These are phyloP conservation scores for Stenchaetothrips biformis DNA, from an alignment of 2,888 invertebrate species.

Conservation along the genomic window DNA sequence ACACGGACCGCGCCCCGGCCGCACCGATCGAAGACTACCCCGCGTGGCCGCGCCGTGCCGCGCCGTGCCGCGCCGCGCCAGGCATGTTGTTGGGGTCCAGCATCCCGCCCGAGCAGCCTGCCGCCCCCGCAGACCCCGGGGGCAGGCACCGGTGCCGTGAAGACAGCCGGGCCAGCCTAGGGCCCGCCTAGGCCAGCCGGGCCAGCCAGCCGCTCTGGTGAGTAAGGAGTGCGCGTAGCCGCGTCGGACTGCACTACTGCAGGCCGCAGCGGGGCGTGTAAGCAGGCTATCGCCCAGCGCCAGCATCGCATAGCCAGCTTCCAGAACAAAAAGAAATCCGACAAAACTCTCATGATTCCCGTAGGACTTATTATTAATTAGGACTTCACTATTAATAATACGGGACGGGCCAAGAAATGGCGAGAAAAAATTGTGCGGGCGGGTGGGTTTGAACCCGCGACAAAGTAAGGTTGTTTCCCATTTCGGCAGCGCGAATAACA, in stretches of 20 bases:
- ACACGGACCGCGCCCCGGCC: background rate
- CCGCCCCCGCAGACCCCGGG: background rate
- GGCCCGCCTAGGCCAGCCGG: background rate
- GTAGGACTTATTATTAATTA: too few relatives aligned
- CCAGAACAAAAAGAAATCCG: too few relatives aligned
- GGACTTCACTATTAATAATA: too few relatives aligned
- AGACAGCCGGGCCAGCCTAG: background rate
- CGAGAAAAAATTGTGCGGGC: too few relatives aligned
- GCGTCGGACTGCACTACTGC: background rate
- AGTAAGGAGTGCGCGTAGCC: background rate
- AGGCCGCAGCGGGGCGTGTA: too few relatives aligned
- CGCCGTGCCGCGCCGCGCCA: background rate
- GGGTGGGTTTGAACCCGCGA: too few relatives aligned
- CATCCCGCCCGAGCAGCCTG: background rate
- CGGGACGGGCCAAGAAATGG: too few relatives aligned
- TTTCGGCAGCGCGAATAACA: too few relatives aligned
- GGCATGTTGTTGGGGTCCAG: background rate
- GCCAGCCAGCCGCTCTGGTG: conserved; percentile 5
- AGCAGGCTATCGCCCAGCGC: too few relatives aligned
- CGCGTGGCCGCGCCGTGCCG: background rate
- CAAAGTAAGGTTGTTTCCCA: too few relatives aligned
- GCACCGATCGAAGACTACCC: background rate
- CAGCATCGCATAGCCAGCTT: too few relatives aligned
- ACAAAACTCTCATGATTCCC: too few relatives aligned
- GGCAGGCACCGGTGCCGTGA: background rate